These are phyloP conservation scores for Syrrhaptes paradoxus DNA, from an alignment of 2,113 vertebrate genomes.

Conservation along the genomic window DNA sequence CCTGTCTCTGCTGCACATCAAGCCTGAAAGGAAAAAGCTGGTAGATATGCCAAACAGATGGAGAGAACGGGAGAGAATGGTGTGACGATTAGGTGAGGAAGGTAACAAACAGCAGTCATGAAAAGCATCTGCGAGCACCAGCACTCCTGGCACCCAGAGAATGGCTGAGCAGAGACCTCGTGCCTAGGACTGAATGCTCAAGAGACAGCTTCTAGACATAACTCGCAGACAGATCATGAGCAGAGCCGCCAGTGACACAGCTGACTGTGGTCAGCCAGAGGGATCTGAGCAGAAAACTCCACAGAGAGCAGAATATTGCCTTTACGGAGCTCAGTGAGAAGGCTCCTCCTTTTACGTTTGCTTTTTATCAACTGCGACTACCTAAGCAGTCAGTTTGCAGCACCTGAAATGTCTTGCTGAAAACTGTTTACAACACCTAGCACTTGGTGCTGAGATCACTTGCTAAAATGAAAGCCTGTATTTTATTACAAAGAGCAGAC, in stretches of 20 bases:
- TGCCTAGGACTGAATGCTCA: neutral
- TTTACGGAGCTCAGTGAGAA: neutral
- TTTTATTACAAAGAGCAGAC: conserved; percentile 6
- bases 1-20: neutral
- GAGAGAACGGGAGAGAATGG: neutral
- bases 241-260: neutral
- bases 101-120: neutral
- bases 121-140: neutral
- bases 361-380: neutral
- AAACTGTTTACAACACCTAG: conserved; percentile 49
- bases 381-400: neutral
- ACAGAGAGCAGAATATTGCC: accelerated
- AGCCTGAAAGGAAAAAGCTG: neutral
- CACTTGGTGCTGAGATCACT: neutral
- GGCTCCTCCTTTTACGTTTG: neutral
- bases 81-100: neutral
- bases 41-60: neutral
- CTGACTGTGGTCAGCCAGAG: neutral
- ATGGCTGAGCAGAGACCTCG: neutral
- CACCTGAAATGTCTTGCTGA: neutral
- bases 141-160: neutral
- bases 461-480: neutral
- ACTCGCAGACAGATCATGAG: neutral
- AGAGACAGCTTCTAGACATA: accelerated
- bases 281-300: neutral